These are phyloP conservation scores for Amphiprion percula DNA, from an alignment of 2,113 vertebrate species.

Conservation along the genomic window DNA sequence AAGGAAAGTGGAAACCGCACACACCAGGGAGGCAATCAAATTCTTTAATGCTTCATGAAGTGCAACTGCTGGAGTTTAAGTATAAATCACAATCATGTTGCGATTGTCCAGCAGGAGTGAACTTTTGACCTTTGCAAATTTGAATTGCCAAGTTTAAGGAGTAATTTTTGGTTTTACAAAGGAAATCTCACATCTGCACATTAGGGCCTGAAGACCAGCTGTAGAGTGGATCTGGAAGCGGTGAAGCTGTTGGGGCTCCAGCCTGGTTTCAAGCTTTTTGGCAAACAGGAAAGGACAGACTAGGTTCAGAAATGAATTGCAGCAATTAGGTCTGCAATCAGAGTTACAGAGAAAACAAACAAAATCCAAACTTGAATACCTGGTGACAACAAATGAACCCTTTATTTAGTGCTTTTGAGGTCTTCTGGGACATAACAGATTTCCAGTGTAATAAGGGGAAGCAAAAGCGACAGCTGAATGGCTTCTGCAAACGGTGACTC, in stretches of 20 bases:
- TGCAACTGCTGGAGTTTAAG: conserved; percentile 24
- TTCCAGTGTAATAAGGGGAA: conserved; percentile 25
- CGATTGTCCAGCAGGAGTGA: conserved; percentile 22
- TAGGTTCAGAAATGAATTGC: conserved; percentile 42
- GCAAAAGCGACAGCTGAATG: conserved; percentile 28
- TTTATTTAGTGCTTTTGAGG: conserved; percentile 25
- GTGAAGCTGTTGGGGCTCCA: conserved; percentile 58
- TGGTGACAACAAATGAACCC: conserved; percentile 18
- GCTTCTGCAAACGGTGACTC: conserved; percentile 35
- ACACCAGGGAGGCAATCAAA: conserved; percentile 28
- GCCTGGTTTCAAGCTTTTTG: conserved; percentile 55
- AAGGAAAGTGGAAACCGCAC: conserved; percentile 2
- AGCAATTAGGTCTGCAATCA: conserved; percentile 58
- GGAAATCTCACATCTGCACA: conserved; percentile 49
- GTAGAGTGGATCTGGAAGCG: conserved; percentile 44
- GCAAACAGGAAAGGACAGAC: conserved; percentile 35
- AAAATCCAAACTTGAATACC: conserved; percentile 37
- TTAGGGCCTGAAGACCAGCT: conserved; percentile 54
- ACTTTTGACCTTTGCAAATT: conserved; percentile 49
- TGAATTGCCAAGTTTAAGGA: conserved; percentile 25
- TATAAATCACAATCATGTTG: conserved; percentile 26
- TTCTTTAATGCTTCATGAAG: conserved; percentile 33
- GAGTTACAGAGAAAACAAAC: conserved; percentile 1
- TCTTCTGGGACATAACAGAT: conserved; percentile 4
- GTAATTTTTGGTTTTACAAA: conserved; percentile 15